Conservation (phyloP, 2,888 invertebrate species). For the Rhingia campestris region DNA sequence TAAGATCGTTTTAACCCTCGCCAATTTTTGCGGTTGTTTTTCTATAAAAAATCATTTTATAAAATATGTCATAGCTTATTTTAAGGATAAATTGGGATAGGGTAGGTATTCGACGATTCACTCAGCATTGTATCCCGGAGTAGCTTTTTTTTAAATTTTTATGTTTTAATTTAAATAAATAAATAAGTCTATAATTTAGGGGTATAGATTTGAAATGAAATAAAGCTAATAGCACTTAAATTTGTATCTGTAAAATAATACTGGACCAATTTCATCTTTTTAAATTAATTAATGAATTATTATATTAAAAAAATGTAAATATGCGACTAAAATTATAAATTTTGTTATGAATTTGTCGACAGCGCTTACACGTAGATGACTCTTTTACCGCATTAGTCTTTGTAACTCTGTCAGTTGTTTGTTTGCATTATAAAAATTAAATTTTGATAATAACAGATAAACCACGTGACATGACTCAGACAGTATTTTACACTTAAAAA, state of each 20-base stretch:
- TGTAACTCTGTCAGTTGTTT: constrained; percentile 48
- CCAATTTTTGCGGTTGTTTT: too few species aligned
- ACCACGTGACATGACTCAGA: constrained; percentile 21
- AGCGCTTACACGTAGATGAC: constrained; percentile 38
- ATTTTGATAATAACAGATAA: neutral
- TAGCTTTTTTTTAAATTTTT: too few species aligned
- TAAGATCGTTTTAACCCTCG: too few species aligned
- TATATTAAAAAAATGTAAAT: neutral
- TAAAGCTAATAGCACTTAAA: neutral
- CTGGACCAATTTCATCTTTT: neutral
- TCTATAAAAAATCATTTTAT: too few species aligned
- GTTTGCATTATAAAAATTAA: constrained; percentile 37
- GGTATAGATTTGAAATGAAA: too few species aligned
- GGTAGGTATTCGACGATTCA: too few species aligned
- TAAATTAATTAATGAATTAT: neutral
- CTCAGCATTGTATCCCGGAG: too few species aligned
- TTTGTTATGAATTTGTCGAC: constrained; percentile 69
- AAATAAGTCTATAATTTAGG: too few species aligned
- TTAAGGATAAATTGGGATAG: too few species aligned
- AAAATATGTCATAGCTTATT: too few species aligned
- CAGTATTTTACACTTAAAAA: constrained; percentile 1
- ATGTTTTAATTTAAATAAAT: too few species aligned
- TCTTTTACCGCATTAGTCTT: constrained; percentile 17
- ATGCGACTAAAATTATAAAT: neutral
- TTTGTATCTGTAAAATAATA: neutral